Evolutionary conservation across 1,140 invertebrate species (phyloP).

Genomic region (Hermetia illucens): DNA sequence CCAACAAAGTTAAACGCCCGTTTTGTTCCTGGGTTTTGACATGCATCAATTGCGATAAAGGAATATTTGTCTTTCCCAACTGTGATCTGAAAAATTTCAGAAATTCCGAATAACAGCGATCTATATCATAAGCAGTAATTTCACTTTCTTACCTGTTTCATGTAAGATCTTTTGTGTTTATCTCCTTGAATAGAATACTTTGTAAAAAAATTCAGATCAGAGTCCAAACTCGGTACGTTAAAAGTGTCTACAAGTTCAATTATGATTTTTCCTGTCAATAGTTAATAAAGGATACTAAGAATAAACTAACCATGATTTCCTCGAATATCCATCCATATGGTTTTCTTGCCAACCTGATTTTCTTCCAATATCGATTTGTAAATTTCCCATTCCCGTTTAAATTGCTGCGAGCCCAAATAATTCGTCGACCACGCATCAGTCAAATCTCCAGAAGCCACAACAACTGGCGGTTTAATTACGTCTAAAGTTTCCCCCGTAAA

Average conservation of each 20-base stretch:
- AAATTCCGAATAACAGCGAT: not conserved
- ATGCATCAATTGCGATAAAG: constrained; percentile 82
- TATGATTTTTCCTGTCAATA: constrained; percentile 3
- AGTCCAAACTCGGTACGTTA: constrained; percentile 54
- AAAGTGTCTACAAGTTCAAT: constrained; percentile 68
- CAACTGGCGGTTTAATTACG: constrained; percentile 61
- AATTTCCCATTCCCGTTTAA: constrained; percentile 68
- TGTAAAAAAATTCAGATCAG: constrained; percentile 61
- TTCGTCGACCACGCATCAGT: constrained; percentile 76
- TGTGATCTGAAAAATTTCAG: not conserved
- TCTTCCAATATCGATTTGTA: constrained; percentile 61
- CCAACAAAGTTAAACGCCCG: constrained; percentile 91
- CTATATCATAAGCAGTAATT: not conserved
- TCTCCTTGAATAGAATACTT: constrained; percentile 70
- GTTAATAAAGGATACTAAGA: constrained; percentile 2
- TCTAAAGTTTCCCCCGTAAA: constrained; percentile 66
- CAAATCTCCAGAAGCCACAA: constrained; percentile 76
- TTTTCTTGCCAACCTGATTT: constrained; percentile 49
- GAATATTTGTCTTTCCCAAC: constrained; percentile 39
- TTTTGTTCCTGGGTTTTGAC: constrained; percentile 67
- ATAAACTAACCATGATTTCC: constrained; percentile 79
- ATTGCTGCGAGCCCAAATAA: constrained; percentile 68
- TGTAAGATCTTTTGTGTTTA: constrained; percentile 57
- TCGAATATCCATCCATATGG: constrained; percentile 78
- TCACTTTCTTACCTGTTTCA: constrained; percentile 40